Evolutionary conservation across 2,113 vertebrate species (phyloP), one percentile per base, ranked within the genome.

Genomic region (Rattus rattus): DNA sequence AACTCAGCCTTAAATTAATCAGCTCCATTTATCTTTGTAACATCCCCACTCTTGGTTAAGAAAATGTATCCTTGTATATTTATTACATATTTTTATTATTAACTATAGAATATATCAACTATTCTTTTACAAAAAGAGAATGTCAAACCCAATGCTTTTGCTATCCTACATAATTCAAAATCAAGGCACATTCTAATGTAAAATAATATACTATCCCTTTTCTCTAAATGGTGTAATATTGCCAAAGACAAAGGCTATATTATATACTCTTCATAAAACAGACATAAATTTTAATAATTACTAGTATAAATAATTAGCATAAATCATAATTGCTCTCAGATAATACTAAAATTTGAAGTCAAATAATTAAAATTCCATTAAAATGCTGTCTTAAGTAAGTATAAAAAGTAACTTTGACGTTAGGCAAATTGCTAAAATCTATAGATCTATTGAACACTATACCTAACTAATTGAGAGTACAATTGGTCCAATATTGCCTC

Each of bases 11-110:
- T 96, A 98, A 97, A 97, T 97, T 98, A 98, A 98, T 98, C 97
- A 98, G 76, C 97, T 97, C 94, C 97, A 98, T 98, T 98, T 97
- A 97, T 98, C 97, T 98, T 98, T 95, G 95, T 94, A 96, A 98
- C 93, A 96, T n/a, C 70, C 76, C 80, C n/a, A 87, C n/a, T 95
- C 73, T 96, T 88, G 76, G 90, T 96, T 88, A 97, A 94, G 75
- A 96, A 97, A 97, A 96, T 94, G 79, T 84, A 93, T 96, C 92
- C 87, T 95, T 96, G 59, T 65, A 93, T 79, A 94, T 94, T 56
- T 92, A 86, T 85, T 92, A 86, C 65, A 85, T 96, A 88, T 88
- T 73, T 79, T 95, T 67, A 86, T 61, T 61, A 80, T 87, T 94
- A 93, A 81, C 52, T 97, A 72, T 92, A 72, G 39, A 90, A 79